phyloP scores from a whole-genome alignment of 2,888 invertebrate species.

The Alsophila aescularia region DNA sequence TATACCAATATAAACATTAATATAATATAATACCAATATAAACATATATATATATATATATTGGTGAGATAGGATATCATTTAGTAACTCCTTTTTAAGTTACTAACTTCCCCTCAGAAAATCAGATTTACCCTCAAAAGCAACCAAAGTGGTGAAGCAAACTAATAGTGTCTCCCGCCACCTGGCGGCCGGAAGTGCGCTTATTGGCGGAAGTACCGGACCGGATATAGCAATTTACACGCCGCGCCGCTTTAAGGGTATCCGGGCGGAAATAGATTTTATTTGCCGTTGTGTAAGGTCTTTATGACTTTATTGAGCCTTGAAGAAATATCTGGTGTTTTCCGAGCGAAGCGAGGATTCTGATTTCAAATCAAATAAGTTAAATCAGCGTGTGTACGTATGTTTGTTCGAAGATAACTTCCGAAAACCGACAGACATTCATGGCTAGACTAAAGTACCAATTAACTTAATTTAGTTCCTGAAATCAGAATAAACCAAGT shows the following conservation, averaged over 20 bases:
- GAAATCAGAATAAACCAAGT: too few relatives aligned
- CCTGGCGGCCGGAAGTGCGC: slow-evolving; percentile 66
- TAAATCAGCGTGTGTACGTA: too few relatives aligned
- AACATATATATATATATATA: too few relatives aligned
- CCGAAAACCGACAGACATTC: too few relatives aligned
- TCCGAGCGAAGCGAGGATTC: too few relatives aligned
- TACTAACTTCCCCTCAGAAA: slow-evolving; percentile 10
- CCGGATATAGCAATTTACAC: slow-evolving; percentile 77
- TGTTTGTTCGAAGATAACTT: too few relatives aligned
- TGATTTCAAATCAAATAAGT: too few relatives aligned
- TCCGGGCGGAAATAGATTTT: slow-evolving; percentile 41
- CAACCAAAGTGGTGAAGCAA: slow-evolving; percentile 49
- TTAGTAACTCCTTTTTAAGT: neutral
- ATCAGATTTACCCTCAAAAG: slow-evolving; percentile 38
- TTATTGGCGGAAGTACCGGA: slow-evolving; percentile 67
- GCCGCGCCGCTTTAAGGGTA: slow-evolving; percentile 40
- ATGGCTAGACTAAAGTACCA: too few relatives aligned
- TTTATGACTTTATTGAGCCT: neutral
- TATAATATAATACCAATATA: too few relatives aligned
- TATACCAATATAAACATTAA: too few relatives aligned
- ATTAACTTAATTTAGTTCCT: too few relatives aligned
- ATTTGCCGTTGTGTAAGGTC: slow-evolving; percentile 32
- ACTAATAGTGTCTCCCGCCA: slow-evolving; percentile 71
- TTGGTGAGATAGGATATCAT: too few relatives aligned
- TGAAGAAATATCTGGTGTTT: neutral